A percentile compares a stretch with the other conserved stretches of the same genome.
Conservation (phyloP, 2,113 vertebrate genomes). For the Crotalus tigris region DNA sequence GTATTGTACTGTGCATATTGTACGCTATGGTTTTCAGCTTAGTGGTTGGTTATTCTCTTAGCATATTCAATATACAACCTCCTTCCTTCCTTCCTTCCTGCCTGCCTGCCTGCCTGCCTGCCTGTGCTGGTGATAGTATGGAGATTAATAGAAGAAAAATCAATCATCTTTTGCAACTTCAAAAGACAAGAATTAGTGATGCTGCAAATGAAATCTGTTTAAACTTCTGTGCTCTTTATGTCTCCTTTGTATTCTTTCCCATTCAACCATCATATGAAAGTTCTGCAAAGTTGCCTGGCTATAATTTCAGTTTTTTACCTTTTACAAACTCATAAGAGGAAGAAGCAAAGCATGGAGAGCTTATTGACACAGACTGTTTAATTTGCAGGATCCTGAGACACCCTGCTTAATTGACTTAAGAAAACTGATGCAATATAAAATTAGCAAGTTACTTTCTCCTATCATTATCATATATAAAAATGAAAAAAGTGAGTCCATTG, state of each 20-base stretch:
- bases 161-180: not conserved
- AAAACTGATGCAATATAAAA: slow-evolving; percentile 18
- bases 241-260: not conserved
- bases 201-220: not conserved
- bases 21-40: not conserved
- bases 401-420: not conserved
- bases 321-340: not conserved
- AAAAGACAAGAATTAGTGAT: not conserved
- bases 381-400: not conserved
- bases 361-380: not conserved
- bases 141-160: not conserved
- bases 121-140: not conserved
- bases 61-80: not conserved
- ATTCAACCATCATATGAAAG: not conserved
- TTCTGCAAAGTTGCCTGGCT: not conserved
- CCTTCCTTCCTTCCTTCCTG: not conserved
- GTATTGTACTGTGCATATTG: not conserved
- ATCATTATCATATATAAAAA: not conserved
- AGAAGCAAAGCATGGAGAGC: not conserved
- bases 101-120: not conserved
- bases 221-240: not conserved
- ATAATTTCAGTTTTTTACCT: not conserved
- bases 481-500: slow-evolving; percentile 13
- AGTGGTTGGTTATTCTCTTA: not conserved
- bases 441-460: not conserved